Base-by-base conservation (phyloP, 2,113 vertebrate species). In the Ploceus nigricollis region DNA sequence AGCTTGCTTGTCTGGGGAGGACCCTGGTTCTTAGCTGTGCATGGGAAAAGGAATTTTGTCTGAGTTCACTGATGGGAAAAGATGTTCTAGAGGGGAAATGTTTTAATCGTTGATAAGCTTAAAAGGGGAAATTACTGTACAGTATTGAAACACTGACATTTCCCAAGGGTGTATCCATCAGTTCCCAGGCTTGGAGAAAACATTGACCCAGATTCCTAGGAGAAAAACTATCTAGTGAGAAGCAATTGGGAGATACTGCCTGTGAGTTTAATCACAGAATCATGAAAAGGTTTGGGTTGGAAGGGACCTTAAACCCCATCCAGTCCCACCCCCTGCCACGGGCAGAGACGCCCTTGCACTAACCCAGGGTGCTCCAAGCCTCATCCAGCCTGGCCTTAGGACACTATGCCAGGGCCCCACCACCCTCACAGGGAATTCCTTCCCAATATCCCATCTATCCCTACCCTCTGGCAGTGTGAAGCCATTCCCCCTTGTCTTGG, bases 151-250 rank as follows among this genome's bases (percentile, higher is more conserved):
- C 11, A 7, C 6, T 35, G 53, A 21, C 3, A 3, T 63, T 82
- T 57, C 31, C 66, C 57, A 37, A 10, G 27, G 47, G 10, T 0
- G 0, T 18, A 10, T 30, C 28, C 60, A 0, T 35, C 0, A 1
- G 35, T 69, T 81, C 47, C 16, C 18, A 35, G 45, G 33, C 20
- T 81, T 72, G 61, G 64, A 72, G 64, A 77, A 64, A 37, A 50
- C 27, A 39, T 35, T 82, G 58, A 25, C 66, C 23, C 61, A 44
- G 23, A 77, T 44, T 87, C 17, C 17, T 31, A 15, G 48, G 47
- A 58, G 42, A 16, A 39, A 23, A 54, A 35, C 25, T 9, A 27
- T 13, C 18, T 39, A 2, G 7, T 56, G 65, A 58, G 73, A 54
- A 68, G 31, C n/a, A 78, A 3, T n/a, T 78, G 54, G n/a, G 76